Evolutionary conservation across 2,797 vertebrate species (phyloP).

Genomic region (Pangasius sanitwongsei): DNA sequence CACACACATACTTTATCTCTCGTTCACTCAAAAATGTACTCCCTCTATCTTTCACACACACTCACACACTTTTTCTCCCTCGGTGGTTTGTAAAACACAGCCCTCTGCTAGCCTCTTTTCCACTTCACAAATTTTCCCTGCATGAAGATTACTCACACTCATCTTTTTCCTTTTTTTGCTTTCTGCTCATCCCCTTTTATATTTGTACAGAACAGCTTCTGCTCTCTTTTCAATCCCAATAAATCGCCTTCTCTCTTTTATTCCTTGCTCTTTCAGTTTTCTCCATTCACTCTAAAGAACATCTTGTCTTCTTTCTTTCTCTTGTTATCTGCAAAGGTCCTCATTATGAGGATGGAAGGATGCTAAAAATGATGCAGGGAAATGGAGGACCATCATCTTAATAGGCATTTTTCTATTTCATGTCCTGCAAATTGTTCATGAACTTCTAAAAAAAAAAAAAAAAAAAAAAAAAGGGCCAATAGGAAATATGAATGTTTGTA

Average conservation of each 20-base stretch:
- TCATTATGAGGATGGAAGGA: not conserved
- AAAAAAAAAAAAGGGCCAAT: not conserved
- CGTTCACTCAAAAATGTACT: not conserved
- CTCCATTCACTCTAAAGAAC: not conserved
- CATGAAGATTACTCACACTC: constrained; percentile 4
- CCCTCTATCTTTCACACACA: not conserved
- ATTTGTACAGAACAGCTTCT: not conserved
- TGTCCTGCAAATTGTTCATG: not conserved
- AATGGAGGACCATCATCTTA: not conserved
- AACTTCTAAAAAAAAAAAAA: not conserved
- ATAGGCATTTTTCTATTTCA: not conserved
- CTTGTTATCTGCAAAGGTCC: not conserved
- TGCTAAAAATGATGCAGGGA: not conserved
- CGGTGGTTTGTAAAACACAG: constrained; percentile 40
- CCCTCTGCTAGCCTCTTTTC: constrained; percentile 26
- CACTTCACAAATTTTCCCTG: constrained; percentile 31
- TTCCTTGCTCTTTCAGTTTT: constrained; percentile 3
- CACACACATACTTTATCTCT: not conserved
- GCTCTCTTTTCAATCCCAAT: not conserved
- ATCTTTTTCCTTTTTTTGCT: constrained; percentile 11
- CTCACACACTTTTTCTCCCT: not conserved
- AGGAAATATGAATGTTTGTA: not conserved
- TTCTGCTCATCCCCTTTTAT: not conserved
- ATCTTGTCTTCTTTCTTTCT: not conserved
- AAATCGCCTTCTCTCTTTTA: constrained; percentile 18